Evolutionary conservation across 2,797 vertebrate species (phyloP).

Genomic region (Agapornis canus): DNA sequence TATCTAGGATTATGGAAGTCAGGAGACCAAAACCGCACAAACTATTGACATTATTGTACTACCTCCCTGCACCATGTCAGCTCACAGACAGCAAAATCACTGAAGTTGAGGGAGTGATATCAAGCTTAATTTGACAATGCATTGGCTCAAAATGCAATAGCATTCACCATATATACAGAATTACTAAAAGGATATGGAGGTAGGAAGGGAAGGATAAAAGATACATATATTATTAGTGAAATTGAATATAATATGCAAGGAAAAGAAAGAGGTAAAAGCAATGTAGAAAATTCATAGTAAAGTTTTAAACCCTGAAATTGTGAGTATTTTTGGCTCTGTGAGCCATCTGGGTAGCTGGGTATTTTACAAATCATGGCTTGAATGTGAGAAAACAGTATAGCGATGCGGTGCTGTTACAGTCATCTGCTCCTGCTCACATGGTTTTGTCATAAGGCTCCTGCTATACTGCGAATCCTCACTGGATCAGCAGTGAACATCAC

Average conservation of each 20-base stretch:
- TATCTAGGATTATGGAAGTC: not conserved
- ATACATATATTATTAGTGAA: not conserved
- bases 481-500: not conserved
- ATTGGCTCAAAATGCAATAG: not conserved
- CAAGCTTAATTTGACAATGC: not conserved
- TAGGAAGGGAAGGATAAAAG: not conserved
- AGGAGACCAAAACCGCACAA: not conserved
- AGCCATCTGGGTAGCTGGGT: not conserved
- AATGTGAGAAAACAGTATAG: not conserved
- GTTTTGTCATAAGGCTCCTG: conserved; percentile 45
- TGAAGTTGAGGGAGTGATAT: not conserved
- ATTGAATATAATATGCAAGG: not conserved
- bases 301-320: not conserved
- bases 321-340: not conserved
- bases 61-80: not conserved
- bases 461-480: not conserved
- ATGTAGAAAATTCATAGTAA: not conserved
- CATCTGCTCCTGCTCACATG: conserved; percentile 51
- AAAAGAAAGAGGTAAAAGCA: not conserved
- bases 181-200: not conserved
- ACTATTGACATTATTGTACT: not conserved
- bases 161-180: not conserved
- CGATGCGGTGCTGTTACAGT: not conserved
- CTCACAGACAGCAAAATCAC: not conserved
- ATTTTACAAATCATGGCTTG: not conserved